phyloP scores from a whole-genome alignment of 2,888 invertebrate genomes.

The Pterobdella sp. region DNA sequence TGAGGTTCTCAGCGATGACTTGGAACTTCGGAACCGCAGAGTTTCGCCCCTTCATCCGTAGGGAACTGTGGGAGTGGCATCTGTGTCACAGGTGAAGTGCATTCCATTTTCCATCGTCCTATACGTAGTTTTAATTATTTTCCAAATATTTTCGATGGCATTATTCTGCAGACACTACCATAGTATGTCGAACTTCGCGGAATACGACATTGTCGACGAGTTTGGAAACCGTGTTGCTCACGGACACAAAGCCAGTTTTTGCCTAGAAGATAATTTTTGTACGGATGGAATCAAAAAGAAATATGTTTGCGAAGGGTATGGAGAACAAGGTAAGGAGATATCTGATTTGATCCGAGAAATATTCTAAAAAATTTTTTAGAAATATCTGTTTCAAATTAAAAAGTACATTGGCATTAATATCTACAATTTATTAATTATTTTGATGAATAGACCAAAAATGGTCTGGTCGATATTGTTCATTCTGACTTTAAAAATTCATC shows the following conservation, averaged over 20 bases:
- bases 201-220: conserved; percentile 75
- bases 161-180: conserved; percentile 90
- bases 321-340: conserved; percentile 58
- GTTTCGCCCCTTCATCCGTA: conserved; percentile 77
- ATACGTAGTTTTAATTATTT: neutral
- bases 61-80: conserved; percentile 92
- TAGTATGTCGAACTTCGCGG: conserved; percentile 94
- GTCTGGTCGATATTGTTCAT: too few relatives aligned
- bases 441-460: too few relatives aligned
- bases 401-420: neutral
- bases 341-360: neutral
- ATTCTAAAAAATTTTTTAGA: neutral
- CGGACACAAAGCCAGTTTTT: conserved; percentile 93
- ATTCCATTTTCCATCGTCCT: too few relatives aligned
- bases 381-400: neutral
- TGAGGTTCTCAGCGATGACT: conserved; percentile 85
- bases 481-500: too few relatives aligned
- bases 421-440: conserved; percentile 2
- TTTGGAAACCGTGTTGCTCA: conserved; percentile 62
- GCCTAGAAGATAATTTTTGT: conserved; percentile 87
- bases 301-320: conserved; percentile 60
- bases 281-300: conserved; percentile 65
- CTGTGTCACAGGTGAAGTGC: conserved; percentile 84
- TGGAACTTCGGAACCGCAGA: conserved; percentile 81
- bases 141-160: neutral